Conservation (phyloP, 1,140 invertebrate species). For the Cheumatopsyche charites region DNA sequence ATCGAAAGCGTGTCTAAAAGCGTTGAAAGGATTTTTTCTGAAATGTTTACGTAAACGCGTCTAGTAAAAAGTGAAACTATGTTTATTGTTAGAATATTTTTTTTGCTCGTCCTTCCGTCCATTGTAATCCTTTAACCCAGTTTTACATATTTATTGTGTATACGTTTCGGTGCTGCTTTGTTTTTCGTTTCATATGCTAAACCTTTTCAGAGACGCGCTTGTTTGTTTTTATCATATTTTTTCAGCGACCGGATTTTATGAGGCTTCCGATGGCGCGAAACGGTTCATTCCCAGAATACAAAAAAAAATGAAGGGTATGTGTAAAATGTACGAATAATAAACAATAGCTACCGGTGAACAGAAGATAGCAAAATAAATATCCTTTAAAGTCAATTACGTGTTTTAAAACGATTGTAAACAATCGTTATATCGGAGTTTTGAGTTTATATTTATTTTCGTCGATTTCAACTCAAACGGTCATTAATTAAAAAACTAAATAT, state of each 20-base stretch:
- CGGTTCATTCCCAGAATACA: constrained; percentile 38
- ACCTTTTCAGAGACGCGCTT: constrained; percentile 33
- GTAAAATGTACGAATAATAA: constrained; percentile 36
- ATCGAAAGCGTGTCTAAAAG: constrained; percentile 7
- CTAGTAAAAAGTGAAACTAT: constrained; percentile 48
- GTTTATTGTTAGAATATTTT: constrained; percentile 11
- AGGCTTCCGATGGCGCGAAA: constrained; percentile 11
- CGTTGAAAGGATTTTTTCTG: neutral
- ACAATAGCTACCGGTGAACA: constrained; percentile 40
- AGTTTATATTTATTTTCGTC: no score
- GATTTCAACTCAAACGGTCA: no score
- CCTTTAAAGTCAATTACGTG: no score
- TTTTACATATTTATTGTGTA: constrained; percentile 46
- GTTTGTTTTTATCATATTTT: constrained; percentile 31
- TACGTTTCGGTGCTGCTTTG: constrained; percentile 30
- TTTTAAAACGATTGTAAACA: no score
- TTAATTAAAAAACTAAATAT: no score
- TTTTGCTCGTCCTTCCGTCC: constrained; percentile 5
- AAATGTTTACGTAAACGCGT: constrained; percentile 17
- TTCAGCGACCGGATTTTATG: no score
- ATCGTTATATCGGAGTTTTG: no score
- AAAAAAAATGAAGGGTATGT: constrained; percentile 34
- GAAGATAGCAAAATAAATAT: neutral
- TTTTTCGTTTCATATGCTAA: constrained; percentile 45
- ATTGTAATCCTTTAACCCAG: constrained; percentile 44